These are phyloP conservation scores for Bombycilla garrulus DNA, from an alignment of 2,113 vertebrate genomes.

Conservation along the genomic window DNA sequence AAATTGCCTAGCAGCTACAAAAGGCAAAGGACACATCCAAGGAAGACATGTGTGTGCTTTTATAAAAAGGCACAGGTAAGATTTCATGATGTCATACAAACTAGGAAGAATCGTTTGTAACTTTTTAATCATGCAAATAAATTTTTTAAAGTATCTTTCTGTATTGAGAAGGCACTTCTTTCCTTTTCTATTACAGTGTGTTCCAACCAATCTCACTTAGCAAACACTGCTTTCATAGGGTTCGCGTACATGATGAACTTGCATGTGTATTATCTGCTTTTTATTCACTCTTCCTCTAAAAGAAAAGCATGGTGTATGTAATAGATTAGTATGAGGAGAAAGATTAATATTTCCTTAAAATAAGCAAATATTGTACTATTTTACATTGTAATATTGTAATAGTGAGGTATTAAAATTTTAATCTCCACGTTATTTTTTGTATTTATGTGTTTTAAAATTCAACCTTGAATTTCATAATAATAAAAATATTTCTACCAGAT, in stretches of 20 bases:
- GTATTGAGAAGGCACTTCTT: neutral
- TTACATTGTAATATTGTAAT: no score
- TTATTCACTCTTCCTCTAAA: neutral
- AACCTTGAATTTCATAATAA: neutral
- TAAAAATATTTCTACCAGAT: neutral
- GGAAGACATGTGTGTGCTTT: neutral
- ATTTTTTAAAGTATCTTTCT: neutral
- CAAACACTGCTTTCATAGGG: neutral
- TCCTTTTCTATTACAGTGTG: neutral
- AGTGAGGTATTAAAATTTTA: neutral
- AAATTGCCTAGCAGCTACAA: neutral
- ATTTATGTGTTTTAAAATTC: neutral
- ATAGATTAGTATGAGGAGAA: neutral
- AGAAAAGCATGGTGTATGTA: neutral
- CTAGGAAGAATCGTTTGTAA: neutral
- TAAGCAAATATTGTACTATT: neutral
- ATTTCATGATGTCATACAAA: neutral
- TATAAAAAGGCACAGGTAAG: neutral
- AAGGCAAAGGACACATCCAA: neutral
- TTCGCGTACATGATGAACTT: neutral
- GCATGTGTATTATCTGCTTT: neutral
- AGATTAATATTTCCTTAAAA: neutral
- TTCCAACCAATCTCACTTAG: neutral
- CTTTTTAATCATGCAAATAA: neutral
- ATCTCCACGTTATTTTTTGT: neutral